Evolutionary conservation across 1,140 invertebrate species (phyloP).

Genomic region (Ceratosolen solmsi): DNA sequence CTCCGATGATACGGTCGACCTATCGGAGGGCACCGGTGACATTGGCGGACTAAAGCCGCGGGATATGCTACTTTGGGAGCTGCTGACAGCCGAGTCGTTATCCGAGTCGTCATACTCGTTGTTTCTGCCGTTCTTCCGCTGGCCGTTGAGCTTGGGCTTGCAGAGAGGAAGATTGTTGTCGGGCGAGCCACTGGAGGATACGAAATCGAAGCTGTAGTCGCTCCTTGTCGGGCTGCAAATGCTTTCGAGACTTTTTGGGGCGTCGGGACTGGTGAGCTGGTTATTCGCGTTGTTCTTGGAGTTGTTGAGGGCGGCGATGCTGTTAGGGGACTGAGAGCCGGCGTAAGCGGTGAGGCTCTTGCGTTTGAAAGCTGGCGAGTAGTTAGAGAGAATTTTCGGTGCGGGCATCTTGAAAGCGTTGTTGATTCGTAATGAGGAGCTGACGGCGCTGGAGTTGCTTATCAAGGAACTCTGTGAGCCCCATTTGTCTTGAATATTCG

Average conservation of each 20-base stretch:
- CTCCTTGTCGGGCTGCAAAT: slow-evolving; percentile 76
- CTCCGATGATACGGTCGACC: slow-evolving; percentile 65
- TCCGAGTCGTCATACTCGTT: slow-evolving; percentile 82
- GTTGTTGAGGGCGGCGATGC: slow-evolving; percentile 23
- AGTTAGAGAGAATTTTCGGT: slow-evolving; percentile 80
- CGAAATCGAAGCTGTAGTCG: slow-evolving; percentile 74
- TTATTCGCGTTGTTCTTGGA: slow-evolving; percentile 27
- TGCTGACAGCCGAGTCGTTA: slow-evolving; percentile 89
- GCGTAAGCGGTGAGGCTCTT: slow-evolving; percentile 82
- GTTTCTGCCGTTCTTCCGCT: slow-evolving; percentile 25
- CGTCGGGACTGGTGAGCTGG: slow-evolving; percentile 56
- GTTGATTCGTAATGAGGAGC: slow-evolving; percentile 62
- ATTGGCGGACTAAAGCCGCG: slow-evolving; percentile 78
- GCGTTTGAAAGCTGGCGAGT: slow-evolving; percentile 87
- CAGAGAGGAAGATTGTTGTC: slow-evolving; percentile 56
- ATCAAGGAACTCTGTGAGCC: slow-evolving; percentile 66
- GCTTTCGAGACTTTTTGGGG: slow-evolving; percentile 77
- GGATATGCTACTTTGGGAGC: slow-evolving; percentile 81
- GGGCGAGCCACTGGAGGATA: slow-evolving; percentile 62
- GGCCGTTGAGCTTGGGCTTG: slow-evolving; percentile 58
- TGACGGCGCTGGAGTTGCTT: slow-evolving; percentile 65
- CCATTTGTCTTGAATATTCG: slow-evolving; percentile 67
- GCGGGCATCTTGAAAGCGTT: slow-evolving; percentile 67
- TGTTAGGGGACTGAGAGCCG: slow-evolving; percentile 55
- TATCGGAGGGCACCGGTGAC: slow-evolving; percentile 72